Percentiles rank a stretch among this genome's conserved stretches.
These are phyloP conservation scores for Prionace glauca DNA, from an alignment of 2,797 vertebrate genomes.

Conservation along the genomic window DNA sequence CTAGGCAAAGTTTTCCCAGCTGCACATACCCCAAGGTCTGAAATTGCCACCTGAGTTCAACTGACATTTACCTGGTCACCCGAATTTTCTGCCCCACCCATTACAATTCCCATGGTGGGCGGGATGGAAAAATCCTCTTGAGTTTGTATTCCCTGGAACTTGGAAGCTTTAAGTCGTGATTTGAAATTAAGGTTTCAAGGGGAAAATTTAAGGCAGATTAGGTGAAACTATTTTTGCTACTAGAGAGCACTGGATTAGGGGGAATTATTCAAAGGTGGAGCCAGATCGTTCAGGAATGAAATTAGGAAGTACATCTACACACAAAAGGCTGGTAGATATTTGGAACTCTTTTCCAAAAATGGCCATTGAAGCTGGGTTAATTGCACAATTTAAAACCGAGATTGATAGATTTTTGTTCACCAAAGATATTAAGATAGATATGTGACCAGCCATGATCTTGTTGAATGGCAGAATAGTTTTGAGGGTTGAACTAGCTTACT, in stretches of 20 bases:
- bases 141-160: background rate
- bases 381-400: background rate
- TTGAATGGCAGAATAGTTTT: background rate
- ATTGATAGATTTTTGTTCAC: no score
- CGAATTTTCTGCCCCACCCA: no score
- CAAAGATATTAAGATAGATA: no score
- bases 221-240: background rate
- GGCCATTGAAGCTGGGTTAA: background rate
- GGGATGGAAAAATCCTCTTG: no score
- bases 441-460: no score
- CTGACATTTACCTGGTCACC: no score
- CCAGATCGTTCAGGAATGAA: background rate
- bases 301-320: background rate
- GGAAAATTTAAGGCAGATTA: background rate
- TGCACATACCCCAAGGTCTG: no score
- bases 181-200: background rate
- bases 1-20: no score
- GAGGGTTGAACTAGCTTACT: background rate
- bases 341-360: background rate
- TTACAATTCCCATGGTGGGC: no score
- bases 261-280: background rate
- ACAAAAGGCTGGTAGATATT: background rate
- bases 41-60: no score
- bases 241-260: background rate
- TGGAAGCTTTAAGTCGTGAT: background rate